A percentile compares a stretch with the other conserved stretches of the same genome.
phyloP scores from a whole-genome alignment of 2,888 invertebrate species.

The Melanophora roralis region DNA sequence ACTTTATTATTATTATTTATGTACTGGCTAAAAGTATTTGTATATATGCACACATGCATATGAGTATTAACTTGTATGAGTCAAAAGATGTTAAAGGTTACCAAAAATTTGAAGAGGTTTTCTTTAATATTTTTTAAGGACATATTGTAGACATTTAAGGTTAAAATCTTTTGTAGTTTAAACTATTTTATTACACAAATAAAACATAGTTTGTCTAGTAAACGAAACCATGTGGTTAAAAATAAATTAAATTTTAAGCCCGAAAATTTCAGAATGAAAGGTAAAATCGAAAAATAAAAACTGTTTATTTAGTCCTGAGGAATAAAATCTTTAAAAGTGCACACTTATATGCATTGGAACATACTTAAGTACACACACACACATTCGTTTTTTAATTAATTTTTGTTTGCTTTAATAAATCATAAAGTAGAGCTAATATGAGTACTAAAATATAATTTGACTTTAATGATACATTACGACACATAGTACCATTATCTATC shows the following conservation, averaged over 20 bases:
- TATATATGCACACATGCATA: neutral
- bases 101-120: neutral
- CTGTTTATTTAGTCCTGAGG: neutral
- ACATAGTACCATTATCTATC: neutral
- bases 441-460: slow-evolving; percentile 4
- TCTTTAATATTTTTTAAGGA: neutral
- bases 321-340: neutral
- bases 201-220: slow-evolving; percentile 3
- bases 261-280: neutral
- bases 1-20: slow-evolving; percentile 47
- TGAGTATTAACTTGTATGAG: neutral
- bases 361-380: neutral
- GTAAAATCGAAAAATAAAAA: neutral
- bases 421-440: neutral
- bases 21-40: slow-evolving; percentile 4
- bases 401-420: neutral
- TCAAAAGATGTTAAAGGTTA: neutral
- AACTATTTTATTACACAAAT: slow-evolving; percentile 29
- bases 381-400: neutral
- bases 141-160: slow-evolving; percentile 8
- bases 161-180: slow-evolving; percentile 27
- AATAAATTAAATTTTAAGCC: neutral
- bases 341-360: slow-evolving; percentile 4
- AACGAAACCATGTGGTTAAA: slow-evolving; percentile 38
- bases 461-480: neutral